phyloP scores from a whole-genome alignment of 2,113 vertebrate genomes.

The Casuarius casuarius region DNA sequence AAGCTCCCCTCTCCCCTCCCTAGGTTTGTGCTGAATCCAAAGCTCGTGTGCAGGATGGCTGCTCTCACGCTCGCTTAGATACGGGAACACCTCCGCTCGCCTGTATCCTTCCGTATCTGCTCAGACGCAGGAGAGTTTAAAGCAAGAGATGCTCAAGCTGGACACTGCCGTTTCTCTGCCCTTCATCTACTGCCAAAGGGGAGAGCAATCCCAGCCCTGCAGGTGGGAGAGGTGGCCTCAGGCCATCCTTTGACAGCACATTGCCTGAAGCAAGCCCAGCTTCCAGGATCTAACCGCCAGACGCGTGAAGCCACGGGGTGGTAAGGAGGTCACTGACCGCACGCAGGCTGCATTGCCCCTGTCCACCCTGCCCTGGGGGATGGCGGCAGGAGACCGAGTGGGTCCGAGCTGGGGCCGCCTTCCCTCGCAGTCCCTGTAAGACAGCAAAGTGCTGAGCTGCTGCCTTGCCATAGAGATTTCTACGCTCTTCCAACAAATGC shows the following conservation, averaged over 20 bases:
- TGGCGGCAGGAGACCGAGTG: neutral
- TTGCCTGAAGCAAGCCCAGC: no score
- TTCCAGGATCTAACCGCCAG: no score
- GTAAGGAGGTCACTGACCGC: no score
- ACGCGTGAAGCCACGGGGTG: no score
- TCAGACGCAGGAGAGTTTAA: neutral
- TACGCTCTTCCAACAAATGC: constrained; percentile 21
- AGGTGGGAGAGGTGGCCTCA: neutral
- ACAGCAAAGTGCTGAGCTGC: neutral
- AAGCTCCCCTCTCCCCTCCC: neutral
- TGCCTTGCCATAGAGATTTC: neutral
- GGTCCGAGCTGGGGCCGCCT: neutral
- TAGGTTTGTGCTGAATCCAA: neutral
- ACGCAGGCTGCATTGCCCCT: no score
- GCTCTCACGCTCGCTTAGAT: neutral
- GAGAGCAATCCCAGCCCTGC: neutral
- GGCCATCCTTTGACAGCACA: no score
- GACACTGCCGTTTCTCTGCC: neutral
- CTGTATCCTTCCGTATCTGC: neutral
- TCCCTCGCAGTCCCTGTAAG: neutral
- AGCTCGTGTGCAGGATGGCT: neutral
- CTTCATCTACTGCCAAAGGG: neutral
- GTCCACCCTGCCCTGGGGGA: neutral
- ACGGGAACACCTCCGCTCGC: neutral
- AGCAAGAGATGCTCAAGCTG: neutral